phyloP scores from a whole-genome alignment of 1,140 invertebrate species.

The Drosophila biarmipes region DNA sequence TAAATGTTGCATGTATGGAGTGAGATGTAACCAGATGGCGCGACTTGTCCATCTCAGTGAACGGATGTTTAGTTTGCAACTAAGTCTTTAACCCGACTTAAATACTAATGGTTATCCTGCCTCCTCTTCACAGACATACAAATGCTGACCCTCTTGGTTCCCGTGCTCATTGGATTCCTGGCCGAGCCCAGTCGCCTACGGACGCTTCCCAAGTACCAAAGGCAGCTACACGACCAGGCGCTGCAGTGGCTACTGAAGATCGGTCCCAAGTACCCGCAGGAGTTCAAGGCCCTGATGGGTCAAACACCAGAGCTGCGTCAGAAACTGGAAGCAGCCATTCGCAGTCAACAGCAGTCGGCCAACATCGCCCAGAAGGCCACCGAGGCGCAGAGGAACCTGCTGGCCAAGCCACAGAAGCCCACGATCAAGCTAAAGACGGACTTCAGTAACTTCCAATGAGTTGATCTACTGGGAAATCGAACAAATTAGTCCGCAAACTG shows the following conservation, averaged over 20 bases:
- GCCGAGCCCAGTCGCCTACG: constrained; percentile 88
- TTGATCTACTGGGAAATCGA: not conserved
- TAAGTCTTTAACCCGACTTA: not conserved
- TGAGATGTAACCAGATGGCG: not conserved
- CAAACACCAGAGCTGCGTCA: constrained; percentile 91
- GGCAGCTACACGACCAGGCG: constrained; percentile 92
- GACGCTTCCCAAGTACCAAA: constrained; percentile 87
- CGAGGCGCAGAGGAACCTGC: constrained; percentile 81
- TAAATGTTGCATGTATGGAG: constrained; percentile 61
- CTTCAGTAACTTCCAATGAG: constrained; percentile 93
- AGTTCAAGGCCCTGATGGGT: constrained; percentile 96
- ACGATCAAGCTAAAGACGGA: constrained; percentile 98
- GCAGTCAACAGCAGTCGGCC: constrained; percentile 88
- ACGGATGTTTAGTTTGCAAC: constrained; percentile 11
- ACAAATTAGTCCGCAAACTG: constrained; percentile 19
- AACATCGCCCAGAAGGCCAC: constrained; percentile 85
- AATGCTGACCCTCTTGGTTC: constrained; percentile 94
- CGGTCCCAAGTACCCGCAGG: constrained; percentile 95
- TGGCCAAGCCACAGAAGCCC: constrained; percentile 87
- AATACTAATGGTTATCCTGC: not conserved
- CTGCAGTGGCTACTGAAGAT: constrained; percentile 95
- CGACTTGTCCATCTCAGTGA: not conserved
- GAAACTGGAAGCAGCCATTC: constrained; percentile 94
- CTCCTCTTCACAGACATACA: constrained; percentile 89
- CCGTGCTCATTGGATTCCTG: constrained; percentile 94